Conservation (phyloP, 2,113 vertebrate genomes). For the Proterorhinus semilunaris region DNA sequence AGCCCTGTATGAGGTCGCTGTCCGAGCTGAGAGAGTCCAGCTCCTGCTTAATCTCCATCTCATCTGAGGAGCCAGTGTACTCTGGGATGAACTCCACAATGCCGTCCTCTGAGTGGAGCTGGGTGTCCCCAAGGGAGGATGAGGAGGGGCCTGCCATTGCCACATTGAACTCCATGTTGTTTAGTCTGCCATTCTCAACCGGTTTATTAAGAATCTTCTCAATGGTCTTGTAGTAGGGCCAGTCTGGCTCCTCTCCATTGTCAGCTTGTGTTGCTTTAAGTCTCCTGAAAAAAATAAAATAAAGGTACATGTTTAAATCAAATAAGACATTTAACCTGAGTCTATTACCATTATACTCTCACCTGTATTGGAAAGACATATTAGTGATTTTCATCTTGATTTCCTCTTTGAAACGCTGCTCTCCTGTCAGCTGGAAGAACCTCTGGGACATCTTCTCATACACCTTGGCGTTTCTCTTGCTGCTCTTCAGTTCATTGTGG, state of each 20-base stretch:
- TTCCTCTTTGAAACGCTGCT: conserved; percentile 94
- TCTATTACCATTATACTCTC: conserved; percentile 61
- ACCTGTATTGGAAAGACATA: conserved; percentile 99
- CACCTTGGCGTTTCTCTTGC: conserved; percentile 97
- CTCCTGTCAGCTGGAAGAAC: conserved; percentile 94
- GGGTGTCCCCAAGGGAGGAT: conserved; percentile 79
- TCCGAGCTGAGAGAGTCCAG: conserved; percentile 76
- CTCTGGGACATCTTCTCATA: conserved; percentile 98
- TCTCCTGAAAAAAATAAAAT: conserved; percentile 80
- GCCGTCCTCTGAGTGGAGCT: conserved; percentile 82
- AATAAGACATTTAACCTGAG: neutral
- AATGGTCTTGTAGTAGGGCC: conserved; percentile 95
- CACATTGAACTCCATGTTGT: conserved; percentile 80
- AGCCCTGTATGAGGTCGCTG: conserved; percentile 69
- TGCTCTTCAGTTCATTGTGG: conserved; percentile 92
- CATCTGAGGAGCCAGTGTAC: conserved; percentile 93
- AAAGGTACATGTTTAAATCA: conserved; percentile 12
- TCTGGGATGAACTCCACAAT: conserved; percentile 88
- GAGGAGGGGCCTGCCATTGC: conserved; percentile 80
- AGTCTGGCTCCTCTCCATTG: conserved; percentile 83
- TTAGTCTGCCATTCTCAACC: conserved; percentile 83
- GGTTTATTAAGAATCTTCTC: conserved; percentile 93
- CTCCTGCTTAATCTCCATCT: conserved; percentile 85
- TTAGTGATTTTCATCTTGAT: conserved; percentile 99
- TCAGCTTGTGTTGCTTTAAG: conserved; percentile 86